Percentiles rank a stretch among this genome's conserved stretches.
phyloP scores from a whole-genome alignment of 2,888 invertebrate species.

The Hemithea aestivaria region DNA sequence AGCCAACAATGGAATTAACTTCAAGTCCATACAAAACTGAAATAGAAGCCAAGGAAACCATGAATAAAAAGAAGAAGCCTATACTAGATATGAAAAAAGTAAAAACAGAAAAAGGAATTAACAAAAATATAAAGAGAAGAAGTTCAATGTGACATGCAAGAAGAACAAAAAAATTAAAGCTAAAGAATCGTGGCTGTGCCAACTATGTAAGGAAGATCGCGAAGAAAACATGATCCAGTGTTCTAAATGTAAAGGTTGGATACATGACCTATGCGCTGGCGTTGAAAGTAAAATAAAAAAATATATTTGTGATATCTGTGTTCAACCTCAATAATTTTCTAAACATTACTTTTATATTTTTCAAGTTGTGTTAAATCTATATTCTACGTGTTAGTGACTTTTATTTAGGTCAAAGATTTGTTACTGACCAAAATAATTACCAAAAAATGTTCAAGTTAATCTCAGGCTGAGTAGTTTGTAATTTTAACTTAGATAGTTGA shows the following conservation, averaged over 20 bases:
- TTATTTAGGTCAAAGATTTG: too few species aligned
- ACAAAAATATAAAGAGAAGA: constrained; percentile 1
- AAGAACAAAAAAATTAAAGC: constrained; percentile 5
- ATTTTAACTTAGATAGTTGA: too few species aligned
- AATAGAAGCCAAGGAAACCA: constrained; percentile 2
- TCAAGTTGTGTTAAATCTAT: too few species aligned
- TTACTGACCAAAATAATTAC: too few species aligned
- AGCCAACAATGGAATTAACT: constrained; percentile 4
- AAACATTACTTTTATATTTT: too few species aligned
- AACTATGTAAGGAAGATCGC: constrained; percentile 12
- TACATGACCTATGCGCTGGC: constrained; percentile 13
- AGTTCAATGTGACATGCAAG: constrained; percentile 5
- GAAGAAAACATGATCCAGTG: constrained; percentile 12
- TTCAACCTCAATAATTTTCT: too few species aligned
- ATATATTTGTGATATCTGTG: too few species aligned
- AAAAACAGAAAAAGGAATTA: constrained; percentile 4
- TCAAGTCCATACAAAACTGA: constrained; percentile 6
- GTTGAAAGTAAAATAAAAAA: too few species aligned
- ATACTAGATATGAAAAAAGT: constrained; percentile 4
- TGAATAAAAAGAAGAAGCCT: too few species aligned
- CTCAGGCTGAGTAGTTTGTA: too few species aligned
- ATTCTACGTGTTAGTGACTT: too few species aligned
- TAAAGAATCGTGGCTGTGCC: constrained; percentile 12
- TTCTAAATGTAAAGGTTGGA: constrained; percentile 11
- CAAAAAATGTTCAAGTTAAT: too few species aligned